A percentile compares a stretch with the other conserved stretches of the same genome.
Evolutionary conservation across 2,888 invertebrate genomes (phyloP).

Genomic region (Cryptocephalus primarius): DNA sequence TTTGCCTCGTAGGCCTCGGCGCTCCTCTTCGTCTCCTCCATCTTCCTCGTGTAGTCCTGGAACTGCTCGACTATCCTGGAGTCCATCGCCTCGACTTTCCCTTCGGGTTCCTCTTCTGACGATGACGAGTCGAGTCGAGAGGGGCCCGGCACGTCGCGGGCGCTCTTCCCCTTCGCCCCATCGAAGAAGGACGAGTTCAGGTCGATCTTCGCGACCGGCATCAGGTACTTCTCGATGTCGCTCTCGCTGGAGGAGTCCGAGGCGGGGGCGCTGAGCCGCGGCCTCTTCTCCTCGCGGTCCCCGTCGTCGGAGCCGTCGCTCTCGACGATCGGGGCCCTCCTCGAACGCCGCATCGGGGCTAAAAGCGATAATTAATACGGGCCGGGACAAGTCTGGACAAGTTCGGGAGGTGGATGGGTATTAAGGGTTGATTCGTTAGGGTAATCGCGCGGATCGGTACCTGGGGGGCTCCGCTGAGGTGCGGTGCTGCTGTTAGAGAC

Average conservation of each 20-base stretch:
- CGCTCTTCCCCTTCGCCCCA: conserved; percentile 30
- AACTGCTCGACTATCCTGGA: conserved; percentile 38
- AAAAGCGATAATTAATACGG: too few species aligned
- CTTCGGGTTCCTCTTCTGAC: conserved; percentile 19
- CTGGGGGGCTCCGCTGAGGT: too few species aligned
- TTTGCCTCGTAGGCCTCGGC: conserved; percentile 40
- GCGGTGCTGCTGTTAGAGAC: not conserved
- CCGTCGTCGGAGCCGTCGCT: too few species aligned
- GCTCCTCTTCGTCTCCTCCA: conserved; percentile 50
- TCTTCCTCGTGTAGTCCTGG: conserved; percentile 46
- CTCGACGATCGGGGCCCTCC: too few species aligned
- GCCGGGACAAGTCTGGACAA: too few species aligned
- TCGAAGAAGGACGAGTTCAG: conserved; percentile 44
- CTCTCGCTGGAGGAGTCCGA: conserved; percentile 32
- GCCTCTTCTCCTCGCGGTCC: too few species aligned
- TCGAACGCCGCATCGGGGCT: too few species aligned
- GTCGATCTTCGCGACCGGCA: conserved; percentile 43
- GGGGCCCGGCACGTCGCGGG: conserved; percentile 26
- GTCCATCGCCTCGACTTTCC: conserved; percentile 2
- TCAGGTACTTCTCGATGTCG: conserved; percentile 44
- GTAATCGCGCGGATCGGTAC: too few species aligned
- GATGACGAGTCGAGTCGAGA: conserved; percentile 26
- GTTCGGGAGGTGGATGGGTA: too few species aligned
- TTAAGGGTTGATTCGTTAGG: too few species aligned
- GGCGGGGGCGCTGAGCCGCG: too few species aligned